phyloP scores from a whole-genome alignment of 2,888 invertebrate species.

The Emmelina monodactyla region DNA sequence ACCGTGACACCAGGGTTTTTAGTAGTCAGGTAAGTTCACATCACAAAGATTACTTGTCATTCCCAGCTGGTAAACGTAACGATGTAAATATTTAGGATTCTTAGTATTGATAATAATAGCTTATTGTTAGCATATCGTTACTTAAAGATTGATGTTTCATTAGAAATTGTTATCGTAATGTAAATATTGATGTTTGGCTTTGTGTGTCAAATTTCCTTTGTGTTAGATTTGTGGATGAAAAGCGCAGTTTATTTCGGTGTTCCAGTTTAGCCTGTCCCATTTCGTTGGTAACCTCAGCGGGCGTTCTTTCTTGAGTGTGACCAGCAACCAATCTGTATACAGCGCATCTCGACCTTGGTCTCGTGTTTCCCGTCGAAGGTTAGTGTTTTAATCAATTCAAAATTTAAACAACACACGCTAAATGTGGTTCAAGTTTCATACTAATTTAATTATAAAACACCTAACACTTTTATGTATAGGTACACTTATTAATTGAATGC shows the following conservation, averaged over 20 bases:
- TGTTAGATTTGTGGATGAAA: constrained; percentile 16
- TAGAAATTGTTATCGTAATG: not conserved
- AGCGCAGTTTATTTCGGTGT: constrained; percentile 1
- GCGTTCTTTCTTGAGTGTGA: constrained; percentile 65
- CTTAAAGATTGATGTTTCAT: constrained; percentile 5
- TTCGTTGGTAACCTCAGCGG: constrained; percentile 69
- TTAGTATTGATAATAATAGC: not conserved
- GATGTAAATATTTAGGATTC: constrained; percentile 32
- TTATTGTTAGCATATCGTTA: constrained; percentile 11
- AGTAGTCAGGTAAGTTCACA: constrained; percentile 55
- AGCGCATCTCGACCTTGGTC: constrained; percentile 73
- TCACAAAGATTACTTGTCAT: too few relatives aligned
- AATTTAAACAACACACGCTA: not conserved
- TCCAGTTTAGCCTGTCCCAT: constrained; percentile 65
- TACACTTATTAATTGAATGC: too few relatives aligned
- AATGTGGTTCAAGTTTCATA: too few relatives aligned
- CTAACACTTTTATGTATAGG: too few relatives aligned
- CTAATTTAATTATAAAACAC: too few relatives aligned
- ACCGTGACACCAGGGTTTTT: constrained; percentile 47
- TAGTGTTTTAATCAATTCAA: constrained; percentile 24
- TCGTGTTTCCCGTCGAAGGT: constrained; percentile 72
- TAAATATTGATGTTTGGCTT: constrained; percentile 23
- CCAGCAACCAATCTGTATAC: constrained; percentile 67
- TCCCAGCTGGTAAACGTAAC: constrained; percentile 34
- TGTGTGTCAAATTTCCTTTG: constrained; percentile 18